These are phyloP conservation scores for Folsomia manolachei DNA, from an alignment of 2,888 invertebrate genomes.

Conservation along the genomic window DNA sequence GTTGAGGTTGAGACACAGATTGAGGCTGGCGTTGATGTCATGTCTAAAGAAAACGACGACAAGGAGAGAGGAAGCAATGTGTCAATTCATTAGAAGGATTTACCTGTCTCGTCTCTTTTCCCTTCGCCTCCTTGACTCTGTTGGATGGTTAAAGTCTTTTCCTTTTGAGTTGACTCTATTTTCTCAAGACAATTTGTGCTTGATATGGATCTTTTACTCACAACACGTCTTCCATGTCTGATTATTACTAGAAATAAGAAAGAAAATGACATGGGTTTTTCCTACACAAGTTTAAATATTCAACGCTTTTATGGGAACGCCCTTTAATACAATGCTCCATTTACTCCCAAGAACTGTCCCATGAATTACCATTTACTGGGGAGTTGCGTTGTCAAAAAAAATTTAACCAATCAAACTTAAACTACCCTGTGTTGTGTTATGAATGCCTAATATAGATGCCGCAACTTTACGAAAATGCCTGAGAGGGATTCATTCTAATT, in stretches of 20 bases:
- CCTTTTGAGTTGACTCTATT: no score
- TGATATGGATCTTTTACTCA: slow-evolving; percentile 22
- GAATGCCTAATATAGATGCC: background rate
- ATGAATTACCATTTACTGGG: background rate
- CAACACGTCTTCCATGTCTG: slow-evolving; percentile 21
- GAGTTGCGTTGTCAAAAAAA: background rate
- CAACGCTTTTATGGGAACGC: no score
- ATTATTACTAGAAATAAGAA: slow-evolving; percentile 8
- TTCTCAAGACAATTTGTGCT: background rate
- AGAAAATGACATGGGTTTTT: slow-evolving; percentile 17
- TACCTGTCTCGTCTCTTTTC: slow-evolving; percentile 32
- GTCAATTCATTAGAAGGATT: slow-evolving; percentile 47
- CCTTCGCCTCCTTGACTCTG: background rate
- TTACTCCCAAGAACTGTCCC: background rate
- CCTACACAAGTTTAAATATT: background rate
- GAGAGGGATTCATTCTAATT: no score
- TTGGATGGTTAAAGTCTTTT: no score
- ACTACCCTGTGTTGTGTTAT: background rate
- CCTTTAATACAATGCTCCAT: background rate
- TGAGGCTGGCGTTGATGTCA: background rate
- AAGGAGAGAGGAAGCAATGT: slow-evolving; percentile 28
- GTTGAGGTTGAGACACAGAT: background rate
- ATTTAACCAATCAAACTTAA: background rate
- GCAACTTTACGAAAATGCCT: no score
- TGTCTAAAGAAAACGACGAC: background rate